These are phyloP conservation scores for Copidosoma floridanum DNA, from an alignment of 1,140 invertebrate genomes.

Conservation along the genomic window DNA sequence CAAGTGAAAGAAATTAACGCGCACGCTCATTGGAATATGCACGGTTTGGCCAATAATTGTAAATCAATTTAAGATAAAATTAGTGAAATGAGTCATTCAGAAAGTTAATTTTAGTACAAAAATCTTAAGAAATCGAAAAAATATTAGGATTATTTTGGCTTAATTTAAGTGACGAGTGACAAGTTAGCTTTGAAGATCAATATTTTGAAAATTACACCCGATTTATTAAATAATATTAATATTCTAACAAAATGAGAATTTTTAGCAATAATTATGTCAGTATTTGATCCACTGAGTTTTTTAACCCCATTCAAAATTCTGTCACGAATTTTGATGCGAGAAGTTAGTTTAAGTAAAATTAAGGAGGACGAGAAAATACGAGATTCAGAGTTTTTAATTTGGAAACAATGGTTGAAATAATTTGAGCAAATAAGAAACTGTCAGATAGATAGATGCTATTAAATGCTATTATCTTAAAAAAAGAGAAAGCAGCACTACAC, in stretches of 20 bases:
- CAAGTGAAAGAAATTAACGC: constrained; percentile 12
- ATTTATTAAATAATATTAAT: neutral
- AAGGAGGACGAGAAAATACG: neutral
- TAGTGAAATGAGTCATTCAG: neutral
- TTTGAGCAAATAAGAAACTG: neutral
- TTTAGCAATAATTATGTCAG: neutral
- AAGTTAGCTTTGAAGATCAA: neutral
- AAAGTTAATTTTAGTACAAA: too few relatives aligned
- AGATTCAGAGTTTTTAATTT: neutral
- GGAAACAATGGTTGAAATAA: neutral
- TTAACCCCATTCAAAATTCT: neutral
- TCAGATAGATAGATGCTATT: neutral
- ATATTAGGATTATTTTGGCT: constrained; percentile 25
- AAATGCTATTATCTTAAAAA: neutral
- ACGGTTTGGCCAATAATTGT: constrained; percentile 3
- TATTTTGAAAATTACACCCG: neutral
- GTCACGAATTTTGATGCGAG: neutral
- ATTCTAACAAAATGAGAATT: neutral
- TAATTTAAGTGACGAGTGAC: too few relatives aligned
- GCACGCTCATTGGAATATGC: constrained; percentile 21
- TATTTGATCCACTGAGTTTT: neutral
- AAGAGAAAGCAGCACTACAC: neutral
- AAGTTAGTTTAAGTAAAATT: neutral
- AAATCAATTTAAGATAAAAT: neutral
- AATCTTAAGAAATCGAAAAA: neutral